Percentiles rank a stretch among this genome's conserved stretches.
These are phyloP conservation scores for Bursaphelenchus okinawaensis DNA, from an alignment of 2,888 invertebrate genomes.

Conservation along the genomic window DNA sequence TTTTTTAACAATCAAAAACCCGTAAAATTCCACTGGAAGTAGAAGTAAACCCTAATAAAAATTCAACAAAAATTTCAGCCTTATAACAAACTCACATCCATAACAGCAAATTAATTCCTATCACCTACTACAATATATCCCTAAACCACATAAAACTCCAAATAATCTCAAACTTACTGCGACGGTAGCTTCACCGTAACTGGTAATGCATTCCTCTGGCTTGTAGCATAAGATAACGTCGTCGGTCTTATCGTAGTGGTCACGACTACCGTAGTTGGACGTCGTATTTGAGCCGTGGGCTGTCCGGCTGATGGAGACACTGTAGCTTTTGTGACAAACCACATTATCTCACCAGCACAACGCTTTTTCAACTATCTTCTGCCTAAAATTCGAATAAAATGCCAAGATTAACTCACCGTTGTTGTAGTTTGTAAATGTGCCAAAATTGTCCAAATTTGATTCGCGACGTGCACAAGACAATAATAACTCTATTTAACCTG, in stretches of 20 bases:
- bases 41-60: background rate
- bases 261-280: slow-evolving; percentile 2
- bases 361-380: no score
- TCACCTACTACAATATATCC: background rate
- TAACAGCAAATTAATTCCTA: background rate
- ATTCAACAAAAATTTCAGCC: background rate
- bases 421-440: no score
- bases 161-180: background rate
- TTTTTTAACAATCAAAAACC: no score
- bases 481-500: no score
- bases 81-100: no score
- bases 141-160: background rate
- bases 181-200: slow-evolving; percentile 9
- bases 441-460: no score
- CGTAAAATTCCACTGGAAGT: background rate
- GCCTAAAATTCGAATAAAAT: no score
- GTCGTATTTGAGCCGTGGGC: background rate
- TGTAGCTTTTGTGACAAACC: background rate
- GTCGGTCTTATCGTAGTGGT: background rate
- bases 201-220: slow-evolving; percentile 1
- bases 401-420: no score
- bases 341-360: no score
- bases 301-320: background rate
- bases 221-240: slow-evolving; percentile 3
- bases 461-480: no score